Evolutionary conservation across 2,113 vertebrate genomes (phyloP).

Genomic region (Chlorodrepanis virens): DNA sequence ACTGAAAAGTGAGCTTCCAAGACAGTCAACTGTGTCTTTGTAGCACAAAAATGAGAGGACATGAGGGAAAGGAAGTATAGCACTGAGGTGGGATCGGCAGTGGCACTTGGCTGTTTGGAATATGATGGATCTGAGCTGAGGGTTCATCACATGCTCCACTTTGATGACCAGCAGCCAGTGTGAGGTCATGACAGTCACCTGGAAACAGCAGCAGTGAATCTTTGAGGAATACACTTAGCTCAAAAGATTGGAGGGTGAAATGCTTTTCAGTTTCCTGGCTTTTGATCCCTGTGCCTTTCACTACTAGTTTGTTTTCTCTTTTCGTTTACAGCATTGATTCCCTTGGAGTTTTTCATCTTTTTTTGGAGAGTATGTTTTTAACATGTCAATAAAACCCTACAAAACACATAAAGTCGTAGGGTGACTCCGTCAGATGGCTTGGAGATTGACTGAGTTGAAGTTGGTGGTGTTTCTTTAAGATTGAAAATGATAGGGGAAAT

Average conservation of each 20-base stretch:
- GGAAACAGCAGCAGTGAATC: neutral
- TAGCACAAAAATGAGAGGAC: neutral
- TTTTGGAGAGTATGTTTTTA: neutral
- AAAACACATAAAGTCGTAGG: neutral
- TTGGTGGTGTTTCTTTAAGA: constrained; percentile 3
- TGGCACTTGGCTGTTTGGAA: neutral
- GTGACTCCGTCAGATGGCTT: neutral
- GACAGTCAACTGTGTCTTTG: neutral
- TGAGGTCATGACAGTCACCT: neutral
- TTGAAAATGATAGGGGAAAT: neutral
- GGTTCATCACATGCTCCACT: neutral
- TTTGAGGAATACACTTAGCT: neutral
- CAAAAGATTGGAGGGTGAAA: neutral
- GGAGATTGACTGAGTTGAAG: neutral
- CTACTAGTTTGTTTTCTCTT: neutral
- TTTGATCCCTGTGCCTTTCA: neutral
- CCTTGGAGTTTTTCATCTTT: neutral
- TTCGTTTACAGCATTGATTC: neutral
- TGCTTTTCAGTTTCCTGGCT: neutral
- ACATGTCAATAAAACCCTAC: neutral
- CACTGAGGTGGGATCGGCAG: neutral
- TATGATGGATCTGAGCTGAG: neutral
- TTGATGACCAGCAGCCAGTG: neutral
- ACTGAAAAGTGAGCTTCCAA: neutral
- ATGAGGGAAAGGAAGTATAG: neutral